Evolutionary conservation across 2,888 invertebrate genomes (phyloP), one percentile per base, ranked within the genome.

Genomic region (Volucella inanis): DNA sequence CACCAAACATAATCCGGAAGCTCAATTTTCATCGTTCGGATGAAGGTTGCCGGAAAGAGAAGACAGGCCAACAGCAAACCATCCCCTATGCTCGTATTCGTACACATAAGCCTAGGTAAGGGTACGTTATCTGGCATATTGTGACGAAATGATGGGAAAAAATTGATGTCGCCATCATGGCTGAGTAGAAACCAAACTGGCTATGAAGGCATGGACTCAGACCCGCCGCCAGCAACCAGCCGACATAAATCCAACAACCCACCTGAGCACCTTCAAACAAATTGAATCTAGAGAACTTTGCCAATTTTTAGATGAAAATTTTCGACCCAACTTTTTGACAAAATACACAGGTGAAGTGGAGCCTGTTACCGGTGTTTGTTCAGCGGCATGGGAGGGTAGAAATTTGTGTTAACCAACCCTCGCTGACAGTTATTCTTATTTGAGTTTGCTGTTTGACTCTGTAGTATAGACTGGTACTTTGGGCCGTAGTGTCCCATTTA

Each of bases 361-460:
- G 79, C 47, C 59, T n/a, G n/a, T 14, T 14, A 47, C 41, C 38
- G 54, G 49, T n/a, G 9, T 12, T 9, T 15, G 55, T 43, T 9
- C 10, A 0, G 22, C 59, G 38, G 8, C 43, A 50, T 38, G 43
- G 65, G 72, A 39, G 62, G 14, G 6, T 10, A 18, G 18, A 59
- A 84, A 79, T 79, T 84, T 79, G 79, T 75, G 84, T 76, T 65
- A 79, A 78, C 83, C 68, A 77, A 75, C 79, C 76, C 49, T 71
- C 70, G 79, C 75, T 79, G 79, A 84, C 79, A 79, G 84, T 84
- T 75, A 84, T 84, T 75, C 79, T 84, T 79, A 79, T 84, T 79
- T 79, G 75, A 84, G 54, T 72, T 77, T 71, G 52, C 70, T 31
- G 70, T 65, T 57, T 62, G 38, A 38, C 50, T 18, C 59, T 18